These are phyloP conservation scores for Crossocerus cetratus DNA, from an alignment of 2,888 invertebrate genomes.

Conservation along the genomic window DNA sequence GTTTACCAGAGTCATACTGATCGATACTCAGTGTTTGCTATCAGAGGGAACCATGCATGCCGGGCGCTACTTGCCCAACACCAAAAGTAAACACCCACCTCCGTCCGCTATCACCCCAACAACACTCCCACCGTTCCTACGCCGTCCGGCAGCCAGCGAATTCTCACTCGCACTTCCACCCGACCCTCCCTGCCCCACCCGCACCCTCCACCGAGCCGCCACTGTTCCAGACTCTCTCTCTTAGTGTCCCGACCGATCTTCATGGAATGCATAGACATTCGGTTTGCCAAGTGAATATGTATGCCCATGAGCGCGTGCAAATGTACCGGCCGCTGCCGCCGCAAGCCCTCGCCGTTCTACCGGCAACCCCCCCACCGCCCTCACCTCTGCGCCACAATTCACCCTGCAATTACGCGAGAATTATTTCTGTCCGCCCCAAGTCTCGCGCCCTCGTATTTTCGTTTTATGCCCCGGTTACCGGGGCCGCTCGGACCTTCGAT, in stretches of 20 bases:
- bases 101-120: conserved; percentile 63
- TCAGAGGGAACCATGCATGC: conserved; percentile 74
- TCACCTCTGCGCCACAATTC: not conserved
- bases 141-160: conserved; percentile 53
- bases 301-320: conserved; percentile 28
- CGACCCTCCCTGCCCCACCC: conserved; percentile 37
- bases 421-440: not conserved
- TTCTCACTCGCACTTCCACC: conserved; percentile 47
- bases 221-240: conserved; percentile 45
- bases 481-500: not conserved
- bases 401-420: conserved; percentile 3
- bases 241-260: conserved; percentile 42
- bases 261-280: conserved; percentile 45
- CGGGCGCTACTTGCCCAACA: conserved; percentile 74
- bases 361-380: not conserved
- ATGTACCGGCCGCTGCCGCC: conserved; percentile 27
- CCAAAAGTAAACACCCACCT: conserved; percentile 74
- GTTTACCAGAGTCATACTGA: conserved; percentile 76
- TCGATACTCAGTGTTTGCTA: conserved; percentile 76
- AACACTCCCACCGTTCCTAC: conserved; percentile 62
- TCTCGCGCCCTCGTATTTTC: not conserved
- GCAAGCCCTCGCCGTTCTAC: not conserved
- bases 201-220: conserved; percentile 28
- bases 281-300: conserved; percentile 26
- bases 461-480: not conserved